Evolutionary conservation across 2,888 invertebrate species (phyloP), one percentile per base, ranked within the genome.

Genomic region (Eurois occulta): DNA sequence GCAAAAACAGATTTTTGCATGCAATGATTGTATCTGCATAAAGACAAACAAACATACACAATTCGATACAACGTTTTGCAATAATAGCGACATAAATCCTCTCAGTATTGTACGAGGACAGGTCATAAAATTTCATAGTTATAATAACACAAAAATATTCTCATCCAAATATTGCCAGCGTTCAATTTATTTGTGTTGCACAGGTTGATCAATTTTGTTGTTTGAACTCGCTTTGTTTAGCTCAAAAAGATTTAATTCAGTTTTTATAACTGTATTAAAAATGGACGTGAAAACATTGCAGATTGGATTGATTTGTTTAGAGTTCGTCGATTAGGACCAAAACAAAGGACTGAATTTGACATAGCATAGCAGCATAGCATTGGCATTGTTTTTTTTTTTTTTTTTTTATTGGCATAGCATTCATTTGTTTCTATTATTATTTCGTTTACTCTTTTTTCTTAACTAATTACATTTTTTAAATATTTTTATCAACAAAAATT

Each of bases 121-220:
- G 72, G 58, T 46, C 66, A 80, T 84, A 79, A 87, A 86, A 82
- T 78, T 64, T 62, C 64, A 75, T 65, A 79, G 81, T 58, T 66
- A 81, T 78, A 81, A 81, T 78, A 81, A 79, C 72, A 77, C 73
- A 81, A 87, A 87, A 85, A 82, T 78, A 84, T 87, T 65, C 67
- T 38, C 60, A n/a, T 41, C 10, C 62, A 84, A 90, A 90, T 86
- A 89, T 86, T 84, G 84, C 81, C 65, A 72, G 21, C 64, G 46
- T 80, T 77, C 78, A 86, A 89, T 88, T 85, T 78, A 75, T 84
- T 77, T 76, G 43, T 43, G n/a, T 60, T 64, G 71, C 52, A 75
- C 74, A 66, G 69, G 43, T 82, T 73, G 66, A 86, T 72, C 70
- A 82, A 70, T 78, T 78, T 68, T 55, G 75, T 71, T 60, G 72